phyloP scores from a whole-genome alignment of 2,113 vertebrate species.

The Capricornis sumatraensis region DNA sequence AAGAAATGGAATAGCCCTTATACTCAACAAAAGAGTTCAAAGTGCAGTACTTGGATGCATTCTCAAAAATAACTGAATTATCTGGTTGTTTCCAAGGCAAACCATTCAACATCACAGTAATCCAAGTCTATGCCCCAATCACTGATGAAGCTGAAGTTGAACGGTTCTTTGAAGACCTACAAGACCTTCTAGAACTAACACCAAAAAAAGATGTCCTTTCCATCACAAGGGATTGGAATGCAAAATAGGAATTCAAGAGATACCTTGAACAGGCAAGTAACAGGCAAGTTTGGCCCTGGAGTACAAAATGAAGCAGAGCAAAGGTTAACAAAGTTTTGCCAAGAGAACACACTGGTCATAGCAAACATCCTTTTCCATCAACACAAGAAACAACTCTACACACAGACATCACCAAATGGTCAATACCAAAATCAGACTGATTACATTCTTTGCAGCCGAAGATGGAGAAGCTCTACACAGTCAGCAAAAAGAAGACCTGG shows the following conservation, averaged over 20 bases:
- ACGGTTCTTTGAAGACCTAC: background rate
- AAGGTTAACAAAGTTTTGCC: background rate
- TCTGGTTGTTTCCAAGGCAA: background rate
- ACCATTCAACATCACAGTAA: background rate
- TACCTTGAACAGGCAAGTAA: background rate
- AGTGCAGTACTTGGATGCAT: background rate
- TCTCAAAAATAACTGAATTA: background rate
- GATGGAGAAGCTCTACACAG: background rate
- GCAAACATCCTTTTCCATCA: background rate
- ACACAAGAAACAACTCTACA: background rate
- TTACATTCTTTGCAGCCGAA: background rate
- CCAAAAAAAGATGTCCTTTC: background rate
- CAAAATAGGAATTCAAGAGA: background rate
- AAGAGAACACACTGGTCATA: background rate
- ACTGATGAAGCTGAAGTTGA: background rate
- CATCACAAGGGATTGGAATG: background rate
- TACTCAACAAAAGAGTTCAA: background rate
- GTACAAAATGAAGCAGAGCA: background rate
- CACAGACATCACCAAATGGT: background rate
- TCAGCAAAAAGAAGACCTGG: background rate
- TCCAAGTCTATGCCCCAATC: background rate
- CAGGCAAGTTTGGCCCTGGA: background rate
- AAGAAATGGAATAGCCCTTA: background rate
- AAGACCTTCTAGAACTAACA: background rate
- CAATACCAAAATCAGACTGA: background rate